A percentile compares a stretch with the other conserved stretches of the same genome.
phyloP scores from a whole-genome alignment of 1,140 invertebrate species.

The Berghia stephanieae region DNA sequence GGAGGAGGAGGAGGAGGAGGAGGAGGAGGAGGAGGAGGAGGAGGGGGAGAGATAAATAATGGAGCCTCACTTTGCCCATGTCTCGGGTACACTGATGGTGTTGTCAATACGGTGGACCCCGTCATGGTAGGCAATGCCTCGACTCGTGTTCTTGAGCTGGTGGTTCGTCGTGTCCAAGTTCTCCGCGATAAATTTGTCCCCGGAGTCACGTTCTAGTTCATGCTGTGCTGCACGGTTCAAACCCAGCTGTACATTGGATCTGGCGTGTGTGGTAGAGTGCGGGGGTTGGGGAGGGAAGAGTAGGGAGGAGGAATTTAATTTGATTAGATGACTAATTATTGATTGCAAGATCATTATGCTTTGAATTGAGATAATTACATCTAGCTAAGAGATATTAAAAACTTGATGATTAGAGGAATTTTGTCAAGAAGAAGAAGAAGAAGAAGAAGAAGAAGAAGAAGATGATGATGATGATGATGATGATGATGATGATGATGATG shows the following conservation, averaged over 20 bases:
- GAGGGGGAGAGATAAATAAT: not conserved
- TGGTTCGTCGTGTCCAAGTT: constrained; percentile 84
- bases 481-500: not conserved
- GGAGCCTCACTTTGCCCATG: constrained; percentile 78
- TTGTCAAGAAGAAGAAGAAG: not conserved
- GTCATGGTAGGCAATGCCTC: constrained; percentile 88
- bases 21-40: not conserved
- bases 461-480: not conserved
- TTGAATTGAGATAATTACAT: too few relatives aligned
- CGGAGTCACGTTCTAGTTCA: constrained; percentile 87
- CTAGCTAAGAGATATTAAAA: not conserved
- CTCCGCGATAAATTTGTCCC: constrained; percentile 87
- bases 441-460: not conserved
- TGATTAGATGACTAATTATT: too few relatives aligned
- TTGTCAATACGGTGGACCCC: constrained; percentile 91
- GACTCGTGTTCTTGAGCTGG: constrained; percentile 84
- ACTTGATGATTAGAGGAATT: not conserved
- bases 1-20: not conserved
- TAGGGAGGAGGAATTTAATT: not conserved
- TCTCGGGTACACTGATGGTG: constrained; percentile 82
- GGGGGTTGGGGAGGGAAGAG: not conserved
- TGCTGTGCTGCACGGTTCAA: constrained; percentile 73
- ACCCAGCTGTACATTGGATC: constrained; percentile 52
- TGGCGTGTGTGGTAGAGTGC: not conserved
- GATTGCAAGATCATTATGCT: too few relatives aligned